A percentile compares a stretch with the other conserved stretches of the same genome.
Conservation (phyloP, 2,888 invertebrate species). For the Ligdia adustata region DNA sequence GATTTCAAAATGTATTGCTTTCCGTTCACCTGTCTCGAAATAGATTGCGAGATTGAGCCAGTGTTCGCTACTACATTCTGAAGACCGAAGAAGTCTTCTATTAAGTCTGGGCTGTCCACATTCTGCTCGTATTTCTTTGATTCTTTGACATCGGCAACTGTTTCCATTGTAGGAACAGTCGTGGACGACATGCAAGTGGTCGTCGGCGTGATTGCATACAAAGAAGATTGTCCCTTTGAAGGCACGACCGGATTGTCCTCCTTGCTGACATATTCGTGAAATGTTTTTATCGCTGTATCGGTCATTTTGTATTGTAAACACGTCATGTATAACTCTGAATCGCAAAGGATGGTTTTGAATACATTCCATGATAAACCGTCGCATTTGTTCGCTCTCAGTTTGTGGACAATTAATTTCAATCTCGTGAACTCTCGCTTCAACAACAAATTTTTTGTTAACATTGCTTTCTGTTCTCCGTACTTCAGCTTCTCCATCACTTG, state of each 20-base stretch:
- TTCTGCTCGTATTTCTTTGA: constrained; percentile 2
- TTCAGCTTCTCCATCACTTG: background rate
- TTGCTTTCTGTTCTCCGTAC: background rate
- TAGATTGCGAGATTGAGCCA: constrained; percentile 40
- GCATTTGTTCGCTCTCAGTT: constrained; percentile 30
- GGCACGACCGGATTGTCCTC: background rate
- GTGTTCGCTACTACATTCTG: constrained; percentile 38
- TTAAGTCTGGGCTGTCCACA: constrained; percentile 25
- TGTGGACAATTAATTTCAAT: constrained; percentile 31
- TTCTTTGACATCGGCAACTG: constrained; percentile 28
- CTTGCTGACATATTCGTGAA: constrained; percentile 2
- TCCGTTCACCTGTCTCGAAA: constrained; percentile 36
- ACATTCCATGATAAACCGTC: constrained; percentile 38
- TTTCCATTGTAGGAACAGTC: constrained; percentile 36
- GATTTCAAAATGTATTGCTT: constrained; percentile 33
- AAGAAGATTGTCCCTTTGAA: constrained; percentile 18
- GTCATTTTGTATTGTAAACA: constrained; percentile 36
- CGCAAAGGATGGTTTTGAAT: constrained; percentile 36
- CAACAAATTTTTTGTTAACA: background rate
- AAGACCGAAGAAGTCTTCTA: constrained; percentile 37
- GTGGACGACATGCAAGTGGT: constrained; percentile 40
- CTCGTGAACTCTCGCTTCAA: background rate
- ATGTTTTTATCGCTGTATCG: background rate
- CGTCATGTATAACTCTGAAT: constrained; percentile 39
- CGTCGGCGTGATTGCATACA: background rate